Percentiles rank a stretch among this genome's conserved stretches.
phyloP scores from a whole-genome alignment of 2,888 invertebrate genomes.

The Synergus itoensis region DNA sequence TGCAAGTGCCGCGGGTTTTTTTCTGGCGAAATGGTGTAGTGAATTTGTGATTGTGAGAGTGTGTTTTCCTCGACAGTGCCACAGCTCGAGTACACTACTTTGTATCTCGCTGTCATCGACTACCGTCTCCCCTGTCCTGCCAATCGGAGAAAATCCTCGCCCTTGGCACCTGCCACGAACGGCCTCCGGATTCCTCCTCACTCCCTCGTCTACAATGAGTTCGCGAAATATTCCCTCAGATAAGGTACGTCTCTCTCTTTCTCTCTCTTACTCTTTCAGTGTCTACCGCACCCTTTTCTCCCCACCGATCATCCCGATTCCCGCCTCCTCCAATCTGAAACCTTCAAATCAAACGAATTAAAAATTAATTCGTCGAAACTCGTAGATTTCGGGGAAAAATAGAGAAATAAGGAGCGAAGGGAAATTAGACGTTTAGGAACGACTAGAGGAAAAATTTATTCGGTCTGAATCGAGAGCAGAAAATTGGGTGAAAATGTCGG shows the following conservation, averaged over 20 bases:
- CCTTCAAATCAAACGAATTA: not conserved
- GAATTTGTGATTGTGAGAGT: constrained; percentile 51
- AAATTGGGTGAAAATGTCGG: constrained; percentile 45
- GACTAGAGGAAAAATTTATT: not conserved
- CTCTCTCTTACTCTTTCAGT: constrained; percentile 24
- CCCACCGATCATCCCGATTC: not conserved
- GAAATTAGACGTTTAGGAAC: no score
- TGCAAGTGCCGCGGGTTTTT: constrained; percentile 57
- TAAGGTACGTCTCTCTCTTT: constrained; percentile 82
- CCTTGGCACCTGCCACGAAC: constrained; percentile 60
- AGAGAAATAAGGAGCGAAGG: no score
- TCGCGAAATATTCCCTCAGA: constrained; percentile 90
- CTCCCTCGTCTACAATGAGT: constrained; percentile 81
- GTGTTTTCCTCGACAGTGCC: constrained; percentile 46
- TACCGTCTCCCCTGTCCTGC: constrained; percentile 46
- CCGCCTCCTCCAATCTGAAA: not conserved
- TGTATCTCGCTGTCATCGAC: constrained; percentile 50
- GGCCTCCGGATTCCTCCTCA: constrained; percentile 69
- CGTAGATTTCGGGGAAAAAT: no score
- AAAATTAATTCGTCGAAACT: no score
- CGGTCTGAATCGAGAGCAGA: constrained; percentile 38
- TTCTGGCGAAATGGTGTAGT: constrained; percentile 54
- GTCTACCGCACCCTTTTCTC: constrained; percentile 66
- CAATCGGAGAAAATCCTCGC: constrained; percentile 44
- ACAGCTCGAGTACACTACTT: constrained; percentile 40